phyloP scores from a whole-genome alignment of 2,797 vertebrate genomes.

The Liparis tanakae region DNA sequence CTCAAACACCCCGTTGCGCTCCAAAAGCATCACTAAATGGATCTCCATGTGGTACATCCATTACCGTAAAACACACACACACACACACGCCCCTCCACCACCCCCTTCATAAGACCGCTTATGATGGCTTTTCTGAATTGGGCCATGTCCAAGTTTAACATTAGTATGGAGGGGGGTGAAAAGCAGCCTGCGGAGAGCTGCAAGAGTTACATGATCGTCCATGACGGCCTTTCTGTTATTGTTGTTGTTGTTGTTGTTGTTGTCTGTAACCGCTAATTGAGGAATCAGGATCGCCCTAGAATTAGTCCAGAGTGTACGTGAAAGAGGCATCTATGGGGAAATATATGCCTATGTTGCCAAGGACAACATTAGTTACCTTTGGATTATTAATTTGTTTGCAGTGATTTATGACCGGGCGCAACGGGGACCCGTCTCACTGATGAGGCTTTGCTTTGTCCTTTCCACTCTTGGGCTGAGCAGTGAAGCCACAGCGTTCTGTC shows the following conservation, averaged over 20 bases:
- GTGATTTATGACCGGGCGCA: constrained; percentile 63
- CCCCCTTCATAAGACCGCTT: constrained; percentile 64
- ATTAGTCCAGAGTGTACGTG: constrained; percentile 25
- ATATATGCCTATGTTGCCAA: constrained; percentile 52
- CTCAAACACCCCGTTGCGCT: constrained; percentile 30
- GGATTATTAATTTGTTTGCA: constrained; percentile 67
- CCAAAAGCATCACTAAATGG: constrained; percentile 69
- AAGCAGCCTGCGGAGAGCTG: constrained; percentile 61
- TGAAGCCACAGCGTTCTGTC: constrained; percentile 51
- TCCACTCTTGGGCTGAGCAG: constrained; percentile 35
- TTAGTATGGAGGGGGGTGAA: constrained; percentile 56
- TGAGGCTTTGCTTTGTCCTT: constrained; percentile 10
- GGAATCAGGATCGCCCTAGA: constrained; percentile 33
- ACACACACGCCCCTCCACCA: constrained; percentile 1
- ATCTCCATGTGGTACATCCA: constrained; percentile 79
- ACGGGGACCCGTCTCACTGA: constrained; percentile 47
- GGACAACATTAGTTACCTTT: constrained; percentile 62
- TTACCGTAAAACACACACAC: constrained; percentile 69
- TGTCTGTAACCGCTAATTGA: constrained; percentile 34
- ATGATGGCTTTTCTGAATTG: constrained; percentile 73
- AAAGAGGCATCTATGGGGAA: constrained; percentile 38
- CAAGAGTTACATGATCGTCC: constrained; percentile 38
- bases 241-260: constrained; percentile 35
- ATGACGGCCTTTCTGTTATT: constrained; percentile 36
- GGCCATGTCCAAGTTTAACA: constrained; percentile 76